Evolutionary conservation across 2,113 vertebrate genomes (phyloP), one percentile per base, ranked within the genome.

Genomic region (Herpetotheres cachinnans): DNA sequence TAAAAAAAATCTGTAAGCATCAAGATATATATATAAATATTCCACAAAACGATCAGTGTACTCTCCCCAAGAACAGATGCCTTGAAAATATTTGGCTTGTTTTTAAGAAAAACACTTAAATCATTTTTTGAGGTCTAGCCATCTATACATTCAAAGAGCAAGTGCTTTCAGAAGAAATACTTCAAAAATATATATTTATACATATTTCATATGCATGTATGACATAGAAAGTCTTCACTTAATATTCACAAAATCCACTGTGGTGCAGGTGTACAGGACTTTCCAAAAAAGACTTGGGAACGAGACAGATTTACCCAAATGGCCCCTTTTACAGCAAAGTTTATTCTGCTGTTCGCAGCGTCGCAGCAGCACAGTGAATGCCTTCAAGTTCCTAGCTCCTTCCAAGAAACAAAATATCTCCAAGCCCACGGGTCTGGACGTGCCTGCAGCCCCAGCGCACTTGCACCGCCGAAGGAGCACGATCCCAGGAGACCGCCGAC

Each of bases 101-200:
- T 93, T 96, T 96, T 90, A 80, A 95, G 93, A 97, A 96, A 97
- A 97, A 97, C 95, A 97, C 80, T 96, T 97, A 94, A 96, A 96
- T 97, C 36, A 96, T 95, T 97, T 98, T 96, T 97, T 97, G 97
- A 97, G 86, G 95, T 82, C 88, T 95, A 81, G 94, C 93, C 96
- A 91, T 96, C 71, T 16, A 89, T 87, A 95, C 86, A 34, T 95
- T 84, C 59, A 94, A 96, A 90, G 27, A 94, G 89, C 91, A 98
- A 95, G 81, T 44, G 77, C 81, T 95, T 97, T 96, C 82, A 96
- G 86, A 96, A 96, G 67, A 97, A 97, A 96, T 91, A 77, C 87
- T 63, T 88, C 80, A 97, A 94, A 96, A 96, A 86, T 40, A 90
- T 67, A 78, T 94, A 85, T 91, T 79, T 91, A 56, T 76, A 69